Base-by-base conservation (phyloP, 2,888 invertebrate genomes). In the Dasysyrphus albostriatus region DNA sequence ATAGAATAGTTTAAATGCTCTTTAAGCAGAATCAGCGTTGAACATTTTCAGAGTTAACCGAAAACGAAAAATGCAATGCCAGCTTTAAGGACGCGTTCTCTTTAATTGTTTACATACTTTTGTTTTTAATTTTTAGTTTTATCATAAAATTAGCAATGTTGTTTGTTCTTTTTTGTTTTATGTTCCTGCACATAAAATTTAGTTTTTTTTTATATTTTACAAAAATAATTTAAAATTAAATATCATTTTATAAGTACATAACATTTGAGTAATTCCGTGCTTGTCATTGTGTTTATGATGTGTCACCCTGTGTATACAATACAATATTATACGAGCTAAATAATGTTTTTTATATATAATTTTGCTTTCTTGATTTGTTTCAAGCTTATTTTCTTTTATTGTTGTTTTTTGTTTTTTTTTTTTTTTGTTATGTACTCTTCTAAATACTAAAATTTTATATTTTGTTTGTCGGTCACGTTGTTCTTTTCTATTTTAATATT, bases 321-420 rank as follows among this genome's bases (percentile, higher is more conserved):
- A 78, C 54, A 74, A 65, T 24, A 24, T 75, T 75, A 67, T 47
- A 76, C 67, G 72, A 80, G 75, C 65, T 76, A 69, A 61, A 61
- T 42, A 59, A 79, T 75, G 34, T 51, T 76, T 80, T 59, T 80
- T 75, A 32, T 44, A 61, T 58, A 54, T 69, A 61, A 59, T 69
- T 37, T 69, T 51, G 47, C 65, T 49, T 65, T 29, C 59, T 56
- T 65, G 58, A 59, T 37, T 39, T 16, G n/a, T 16, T 75, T 70
- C 72, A 75, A 80, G 84, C 83, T 79, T 69, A 51, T 79, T 75
- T 83, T 67, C 69, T 75, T 79, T 76, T 75, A 32, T 63, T 42
- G 16, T 75, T 47, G 16, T 56, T 47, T 61, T 16, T n/a, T n/a
- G n/a, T n/a, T n/a, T n/a, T n/a, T n/a, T n/a, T n/a, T n/a, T n/a